Base-by-base conservation (phyloP, 2,113 vertebrate species). In the Apaloderma vittatum region DNA sequence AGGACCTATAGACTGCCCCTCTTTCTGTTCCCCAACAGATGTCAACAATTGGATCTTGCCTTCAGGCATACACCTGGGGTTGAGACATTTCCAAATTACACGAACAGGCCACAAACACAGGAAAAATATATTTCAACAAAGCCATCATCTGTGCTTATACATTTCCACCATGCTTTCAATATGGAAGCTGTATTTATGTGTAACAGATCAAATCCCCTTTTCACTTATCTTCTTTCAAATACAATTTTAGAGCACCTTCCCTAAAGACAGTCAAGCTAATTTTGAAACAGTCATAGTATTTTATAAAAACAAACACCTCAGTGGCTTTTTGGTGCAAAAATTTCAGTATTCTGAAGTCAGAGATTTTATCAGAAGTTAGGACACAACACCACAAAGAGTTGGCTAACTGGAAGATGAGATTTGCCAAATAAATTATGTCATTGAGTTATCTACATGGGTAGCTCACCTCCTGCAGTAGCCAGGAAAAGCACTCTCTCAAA, bases 371-470 rank as follows among this genome's bases (percentile, higher is more conserved):
- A 78, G 72, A 81, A 88, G 62, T 90, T 90, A 73, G 16, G 24
- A 54, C 30, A 88, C 20, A 78, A 68, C 10, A 20, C 6, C 63
- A 61, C 17, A 29, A 78, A 89, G 27, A 2, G 54, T 66, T 93
- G 62, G 82, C 46, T 91, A 40, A 34, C 45, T 83, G 81, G 66
- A 94, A 96, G 82, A 95, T 90, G 27, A 91, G 62, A 88, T 91
- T 93, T 95, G 40, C 70, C 49, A 82, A 78, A 94, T 95, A 81
- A 70, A 29, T 90, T 84, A 85, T 34, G 78, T 75, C 65, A 93
- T 51, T 34, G 66, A 95, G 91, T 91, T 92, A 89, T 91, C 61
- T 95, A 34, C 74, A 54, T 75, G 54, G 24, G 58, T 93, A 82
- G 30, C 40, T 95, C 43, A 79, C 66, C 66, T 90, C 80, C 81